These are phyloP conservation scores for Lampropteryx suffumata DNA, from an alignment of 2,888 invertebrate species.

Conservation along the genomic window DNA sequence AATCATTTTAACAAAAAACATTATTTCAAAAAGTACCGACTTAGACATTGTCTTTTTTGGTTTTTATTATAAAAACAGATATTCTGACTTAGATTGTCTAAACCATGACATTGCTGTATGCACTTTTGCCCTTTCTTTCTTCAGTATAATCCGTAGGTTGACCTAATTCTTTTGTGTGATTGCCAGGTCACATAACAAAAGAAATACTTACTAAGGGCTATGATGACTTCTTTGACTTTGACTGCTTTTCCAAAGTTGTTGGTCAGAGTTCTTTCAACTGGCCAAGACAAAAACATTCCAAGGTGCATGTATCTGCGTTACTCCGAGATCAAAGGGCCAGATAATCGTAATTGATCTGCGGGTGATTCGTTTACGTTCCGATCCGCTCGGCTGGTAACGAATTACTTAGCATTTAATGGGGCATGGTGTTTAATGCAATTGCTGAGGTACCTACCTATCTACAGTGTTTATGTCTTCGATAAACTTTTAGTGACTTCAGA, in stretches of 20 bases:
- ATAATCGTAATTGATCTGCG: conserved; percentile 28
- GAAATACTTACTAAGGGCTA: too few species aligned
- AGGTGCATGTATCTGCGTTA: conserved; percentile 4
- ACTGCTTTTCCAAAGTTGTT: not conserved
- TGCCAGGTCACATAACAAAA: too few species aligned
- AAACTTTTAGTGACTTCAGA: not conserved
- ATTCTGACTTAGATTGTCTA: too few species aligned
- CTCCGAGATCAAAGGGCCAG: conserved; percentile 29
- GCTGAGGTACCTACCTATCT: not conserved
- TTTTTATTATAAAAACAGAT: conserved; percentile 1
- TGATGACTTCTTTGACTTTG: conserved; percentile 1
- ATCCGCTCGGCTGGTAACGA: conserved; percentile 20
- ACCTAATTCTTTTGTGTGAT: too few species aligned
- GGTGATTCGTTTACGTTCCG: conserved; percentile 25
- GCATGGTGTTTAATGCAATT: conserved; percentile 20
- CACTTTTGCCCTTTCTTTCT: too few species aligned
- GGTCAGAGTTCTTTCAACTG: conserved; percentile 10
- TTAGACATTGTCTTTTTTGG: not conserved
- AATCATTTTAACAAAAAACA: not conserved
- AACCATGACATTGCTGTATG: too few species aligned
- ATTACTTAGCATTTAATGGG: conserved; percentile 25
- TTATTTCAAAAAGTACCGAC: not conserved
- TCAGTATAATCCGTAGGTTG: too few species aligned
- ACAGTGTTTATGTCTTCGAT: conserved; percentile 11
- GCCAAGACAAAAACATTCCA: conserved; percentile 17